phyloP scores from a whole-genome alignment of 2,888 invertebrate genomes.

The Meliscaeva auricollis region DNA sequence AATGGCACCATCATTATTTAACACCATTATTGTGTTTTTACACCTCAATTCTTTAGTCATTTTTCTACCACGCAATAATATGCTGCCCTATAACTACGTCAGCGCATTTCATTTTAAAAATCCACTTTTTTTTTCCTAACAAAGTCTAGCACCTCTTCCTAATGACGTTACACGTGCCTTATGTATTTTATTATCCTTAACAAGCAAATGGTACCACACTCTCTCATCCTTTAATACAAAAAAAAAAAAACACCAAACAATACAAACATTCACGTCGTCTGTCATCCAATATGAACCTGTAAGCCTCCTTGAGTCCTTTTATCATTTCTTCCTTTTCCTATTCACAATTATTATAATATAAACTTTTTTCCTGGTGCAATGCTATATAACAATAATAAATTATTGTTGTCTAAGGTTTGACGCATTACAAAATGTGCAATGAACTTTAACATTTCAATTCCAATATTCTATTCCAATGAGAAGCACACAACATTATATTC shows the following conservation, averaged over 20 bases:
- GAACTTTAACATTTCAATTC: conserved; percentile 72
- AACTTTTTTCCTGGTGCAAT: conserved; percentile 65
- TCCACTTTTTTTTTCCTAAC: neutral
- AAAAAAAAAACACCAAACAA: neutral
- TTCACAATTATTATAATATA: neutral
- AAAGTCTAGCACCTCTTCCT: neutral
- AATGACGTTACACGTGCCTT: conserved; percentile 30
- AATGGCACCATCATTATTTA: too few relatives aligned
- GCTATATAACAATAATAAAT: conserved; percentile 6
- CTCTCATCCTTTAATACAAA: neutral
- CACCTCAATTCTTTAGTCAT: too few relatives aligned
- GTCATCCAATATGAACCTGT: neutral
- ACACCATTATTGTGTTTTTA: too few relatives aligned
- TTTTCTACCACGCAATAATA: too few relatives aligned
- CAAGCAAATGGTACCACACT: neutral
- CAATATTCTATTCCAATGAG: conserved; percentile 42
- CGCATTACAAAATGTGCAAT: conserved; percentile 71
- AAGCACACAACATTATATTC: neutral
- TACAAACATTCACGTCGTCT: neutral
- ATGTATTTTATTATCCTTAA: conserved; percentile 7
- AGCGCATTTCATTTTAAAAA: neutral
- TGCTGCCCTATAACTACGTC: neutral
- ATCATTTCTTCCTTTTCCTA: neutral
- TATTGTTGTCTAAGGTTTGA: conserved; percentile 56
- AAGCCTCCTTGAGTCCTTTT: conserved; percentile 1